These are phyloP conservation scores for Vireo griseus DNA, from an alignment of 2,797 vertebrate genomes.

Conservation along the genomic window DNA sequence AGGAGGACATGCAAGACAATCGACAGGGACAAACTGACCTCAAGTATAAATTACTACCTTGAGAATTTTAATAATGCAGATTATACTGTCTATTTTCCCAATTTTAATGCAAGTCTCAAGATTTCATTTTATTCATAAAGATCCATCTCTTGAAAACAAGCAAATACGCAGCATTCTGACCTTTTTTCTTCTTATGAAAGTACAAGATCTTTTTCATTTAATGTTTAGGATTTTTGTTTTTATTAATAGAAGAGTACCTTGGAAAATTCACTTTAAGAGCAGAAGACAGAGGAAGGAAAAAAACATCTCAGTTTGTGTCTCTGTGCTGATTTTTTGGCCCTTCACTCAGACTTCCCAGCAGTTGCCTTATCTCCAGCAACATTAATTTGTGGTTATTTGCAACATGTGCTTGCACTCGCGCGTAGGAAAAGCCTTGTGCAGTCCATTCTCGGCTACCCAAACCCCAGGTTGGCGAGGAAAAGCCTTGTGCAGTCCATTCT, in stretches of 20 bases:
- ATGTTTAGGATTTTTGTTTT: background rate
- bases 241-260: background rate
- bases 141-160: background rate
- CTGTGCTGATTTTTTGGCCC: background rate
- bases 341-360: background rate
- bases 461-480: background rate
- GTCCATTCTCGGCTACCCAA: background rate
- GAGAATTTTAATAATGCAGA: background rate
- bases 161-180: background rate
- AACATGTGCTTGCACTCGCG: background rate
- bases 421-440: rapidly evolving
- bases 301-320: background rate
- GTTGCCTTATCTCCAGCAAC: background rate
- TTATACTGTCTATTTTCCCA: background rate
- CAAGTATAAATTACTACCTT: background rate
- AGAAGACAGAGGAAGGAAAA: background rate
- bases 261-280: background rate
- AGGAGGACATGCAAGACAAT: background rate
- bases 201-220: background rate
- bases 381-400: background rate
- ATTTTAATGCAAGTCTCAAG: background rate
- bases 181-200: background rate
- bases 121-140: background rate
- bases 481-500: rapidly evolving
- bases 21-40: background rate